Conservation (phyloP, 2,888 invertebrate species). For the Galerucella calmariensis region DNA sequence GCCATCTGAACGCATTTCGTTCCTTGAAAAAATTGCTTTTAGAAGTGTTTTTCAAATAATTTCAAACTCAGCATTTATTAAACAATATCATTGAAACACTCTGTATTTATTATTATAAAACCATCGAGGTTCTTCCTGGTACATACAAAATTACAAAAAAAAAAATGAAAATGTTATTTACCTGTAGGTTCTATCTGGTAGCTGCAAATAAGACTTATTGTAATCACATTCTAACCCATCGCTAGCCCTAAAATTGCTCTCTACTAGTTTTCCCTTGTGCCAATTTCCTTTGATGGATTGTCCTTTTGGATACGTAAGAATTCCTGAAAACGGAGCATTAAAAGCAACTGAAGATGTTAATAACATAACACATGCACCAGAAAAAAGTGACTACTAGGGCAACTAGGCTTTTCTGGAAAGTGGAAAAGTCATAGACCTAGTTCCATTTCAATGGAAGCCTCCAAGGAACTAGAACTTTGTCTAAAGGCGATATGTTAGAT, state of each 20-base stretch:
- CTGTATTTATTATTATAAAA: no score
- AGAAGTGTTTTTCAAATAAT: not conserved
- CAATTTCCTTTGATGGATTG: not conserved
- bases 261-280: not conserved
- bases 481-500: no score
- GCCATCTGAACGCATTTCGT: not conserved
- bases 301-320: not conserved
- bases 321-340: not conserved
- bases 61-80: not conserved
- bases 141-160: not conserved
- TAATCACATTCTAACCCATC: not conserved
- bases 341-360: not conserved
- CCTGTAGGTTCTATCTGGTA: constrained; percentile 5
- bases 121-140: no score
- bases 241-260: not conserved
- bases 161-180: not conserved
- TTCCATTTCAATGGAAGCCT: no score
- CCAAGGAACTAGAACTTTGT: no score
- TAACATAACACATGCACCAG: no score
- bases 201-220: not conserved
- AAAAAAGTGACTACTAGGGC: no score
- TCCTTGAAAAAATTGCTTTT: not conserved
- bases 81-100: no score
- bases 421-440: no score
- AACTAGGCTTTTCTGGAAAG: no score